Evolutionary conservation across 2,797 vertebrate genomes (phyloP).

Genomic region (Neosalanx taihuensis): DNA sequence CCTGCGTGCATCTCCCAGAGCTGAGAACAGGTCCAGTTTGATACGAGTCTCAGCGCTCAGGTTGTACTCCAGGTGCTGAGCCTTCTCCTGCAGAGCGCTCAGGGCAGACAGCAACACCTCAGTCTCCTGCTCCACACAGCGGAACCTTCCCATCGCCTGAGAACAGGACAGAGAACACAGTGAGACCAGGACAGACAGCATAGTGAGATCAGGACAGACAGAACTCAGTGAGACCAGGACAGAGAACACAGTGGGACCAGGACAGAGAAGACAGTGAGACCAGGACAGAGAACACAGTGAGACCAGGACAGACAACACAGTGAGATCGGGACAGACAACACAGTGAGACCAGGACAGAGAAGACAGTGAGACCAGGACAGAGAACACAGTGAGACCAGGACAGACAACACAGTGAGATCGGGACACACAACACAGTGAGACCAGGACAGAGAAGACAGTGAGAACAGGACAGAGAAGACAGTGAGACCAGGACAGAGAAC

Average conservation of each 20-base stretch:
- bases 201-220: neutral
- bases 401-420: constrained; percentile 3
- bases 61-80: constrained; percentile 82
- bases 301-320: neutral
- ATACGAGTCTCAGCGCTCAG: constrained; percentile 82
- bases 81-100: constrained; percentile 80
- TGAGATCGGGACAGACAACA: neutral
- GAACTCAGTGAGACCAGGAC: constrained; percentile 2
- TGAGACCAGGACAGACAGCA: constrained; percentile 7
- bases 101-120: constrained; percentile 78
- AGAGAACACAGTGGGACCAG: constrained; percentile 5
- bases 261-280: constrained; percentile 2
- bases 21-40: constrained; percentile 82
- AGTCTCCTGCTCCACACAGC: constrained; percentile 74
- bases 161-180: neutral
- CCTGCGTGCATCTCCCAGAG: constrained; percentile 77
- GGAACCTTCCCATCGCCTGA: constrained; percentile 70
- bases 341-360: constrained; percentile 4
- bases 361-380: no score
- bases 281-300: neutral
- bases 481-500: constrained; percentile 5
- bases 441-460: no score
- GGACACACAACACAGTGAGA: neutral
- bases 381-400: constrained; percentile 6
- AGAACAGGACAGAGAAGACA: neutral